Conservation (phyloP, 2,113 vertebrate species). For the Rousettus leschenaultii region DNA sequence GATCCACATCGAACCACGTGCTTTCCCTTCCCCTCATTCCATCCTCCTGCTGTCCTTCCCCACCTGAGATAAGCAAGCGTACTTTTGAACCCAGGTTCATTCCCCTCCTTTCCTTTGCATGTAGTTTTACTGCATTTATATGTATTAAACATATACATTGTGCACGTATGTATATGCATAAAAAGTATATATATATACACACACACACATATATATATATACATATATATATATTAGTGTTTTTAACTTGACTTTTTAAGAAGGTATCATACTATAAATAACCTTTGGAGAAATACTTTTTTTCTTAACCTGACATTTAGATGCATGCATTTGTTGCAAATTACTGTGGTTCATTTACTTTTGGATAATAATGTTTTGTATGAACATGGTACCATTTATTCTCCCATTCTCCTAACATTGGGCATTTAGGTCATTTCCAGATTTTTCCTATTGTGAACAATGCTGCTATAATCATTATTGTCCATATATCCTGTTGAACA, state of each 20-base stretch:
- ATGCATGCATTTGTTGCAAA: background rate
- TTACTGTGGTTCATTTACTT: background rate
- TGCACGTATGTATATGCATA: background rate
- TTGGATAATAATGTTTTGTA: background rate
- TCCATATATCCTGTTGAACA: background rate
- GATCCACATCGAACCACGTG: background rate
- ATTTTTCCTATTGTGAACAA: background rate
- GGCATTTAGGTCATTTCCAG: background rate
- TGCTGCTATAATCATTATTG: background rate
- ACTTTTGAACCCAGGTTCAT: background rate
- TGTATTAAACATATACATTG: background rate
- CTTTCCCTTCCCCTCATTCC: background rate
- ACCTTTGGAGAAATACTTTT: background rate
- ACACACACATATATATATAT: background rate
- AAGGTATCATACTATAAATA: background rate
- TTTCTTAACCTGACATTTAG: background rate
- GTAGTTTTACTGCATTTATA: background rate
- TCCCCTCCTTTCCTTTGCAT: background rate
- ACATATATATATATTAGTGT: background rate
- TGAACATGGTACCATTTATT: background rate
- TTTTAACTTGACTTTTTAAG: slow-evolving; percentile 26
- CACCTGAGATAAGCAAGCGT: background rate
- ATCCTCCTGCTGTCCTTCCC: background rate
- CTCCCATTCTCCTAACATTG: background rate
- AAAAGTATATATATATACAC: background rate